Conservation (phyloP, 2,797 vertebrate genomes). For the Gallinago nigripennis region DNA sequence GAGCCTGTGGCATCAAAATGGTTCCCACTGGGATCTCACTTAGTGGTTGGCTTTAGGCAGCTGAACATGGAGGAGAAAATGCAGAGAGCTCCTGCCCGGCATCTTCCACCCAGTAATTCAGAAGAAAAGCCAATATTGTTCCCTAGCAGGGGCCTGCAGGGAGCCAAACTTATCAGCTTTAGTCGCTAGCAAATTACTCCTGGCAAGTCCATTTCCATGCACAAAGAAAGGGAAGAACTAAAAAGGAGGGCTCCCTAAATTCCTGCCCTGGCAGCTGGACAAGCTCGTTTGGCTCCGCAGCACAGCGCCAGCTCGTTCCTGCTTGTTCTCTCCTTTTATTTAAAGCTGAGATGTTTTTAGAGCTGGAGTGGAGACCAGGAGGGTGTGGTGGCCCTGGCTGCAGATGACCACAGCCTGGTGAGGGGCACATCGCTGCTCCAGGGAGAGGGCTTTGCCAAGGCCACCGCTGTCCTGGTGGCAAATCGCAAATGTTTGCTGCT, state of each 20-base stretch:
- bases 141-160: neutral
- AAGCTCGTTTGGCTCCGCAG: neutral
- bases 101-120: slow-evolving; percentile 33
- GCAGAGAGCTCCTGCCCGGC: neutral
- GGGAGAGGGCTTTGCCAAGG: neutral
- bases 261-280: slow-evolving; percentile 30
- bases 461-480: neutral
- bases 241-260: neutral
- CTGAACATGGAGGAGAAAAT: neutral
- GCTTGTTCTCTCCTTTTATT: neutral
- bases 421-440: neutral
- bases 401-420: neutral
- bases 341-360: neutral
- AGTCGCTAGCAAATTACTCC: slow-evolving; percentile 76
- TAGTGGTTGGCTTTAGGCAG: neutral
- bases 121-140: slow-evolving; percentile 62
- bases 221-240: slow-evolving; percentile 21
- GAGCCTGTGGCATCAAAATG: neutral
- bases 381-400: neutral
- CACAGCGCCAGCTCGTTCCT: neutral
- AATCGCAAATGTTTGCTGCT: neutral
- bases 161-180: slow-evolving; percentile 78
- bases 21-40: neutral
- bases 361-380: neutral
- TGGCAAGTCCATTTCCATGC: slow-evolving; percentile 74